Percentiles rank a stretch among this genome's conserved stretches.
phyloP scores from a whole-genome alignment of 2,113 vertebrate species.

The Himantopus leucocephalus region DNA sequence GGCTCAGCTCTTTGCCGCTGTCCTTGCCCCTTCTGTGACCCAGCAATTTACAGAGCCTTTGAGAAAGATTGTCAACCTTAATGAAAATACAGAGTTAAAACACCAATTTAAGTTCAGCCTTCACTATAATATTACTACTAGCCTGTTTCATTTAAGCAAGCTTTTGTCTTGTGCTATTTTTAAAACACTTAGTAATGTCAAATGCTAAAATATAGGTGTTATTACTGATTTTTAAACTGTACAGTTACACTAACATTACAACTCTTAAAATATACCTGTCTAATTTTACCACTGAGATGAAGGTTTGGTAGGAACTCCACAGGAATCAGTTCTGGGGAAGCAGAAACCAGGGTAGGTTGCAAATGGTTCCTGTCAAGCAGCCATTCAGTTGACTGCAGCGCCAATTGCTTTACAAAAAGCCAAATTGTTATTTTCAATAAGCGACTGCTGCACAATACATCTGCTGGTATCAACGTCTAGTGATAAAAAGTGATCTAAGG shows the following conservation, averaged over 20 bases:
- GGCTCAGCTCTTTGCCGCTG: neutral
- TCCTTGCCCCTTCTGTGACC: neutral
- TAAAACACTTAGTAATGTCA: neutral
- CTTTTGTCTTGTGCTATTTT: slow-evolving; percentile 9
- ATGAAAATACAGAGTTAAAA: neutral
- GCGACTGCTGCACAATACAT: neutral
- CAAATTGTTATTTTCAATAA: neutral
- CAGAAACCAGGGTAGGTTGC: slow-evolving; percentile 18
- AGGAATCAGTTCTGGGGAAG: neutral
- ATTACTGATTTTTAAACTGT: neutral
- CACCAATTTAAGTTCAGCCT: neutral
- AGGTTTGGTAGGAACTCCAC: neutral
- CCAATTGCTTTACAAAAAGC: slow-evolving; percentile 46
- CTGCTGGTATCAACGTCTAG: neutral
- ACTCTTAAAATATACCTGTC: neutral
- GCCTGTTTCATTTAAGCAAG: neutral
- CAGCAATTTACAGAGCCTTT: neutral
- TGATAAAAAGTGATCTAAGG: neutral
- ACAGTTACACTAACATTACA: neutral
- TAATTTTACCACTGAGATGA: neutral
- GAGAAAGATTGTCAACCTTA: neutral
- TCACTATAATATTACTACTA: neutral
- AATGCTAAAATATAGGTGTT: neutral
- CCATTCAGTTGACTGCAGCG: neutral
- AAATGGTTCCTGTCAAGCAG: neutral